Conservation (phyloP, 2,888 invertebrate genomes). For the Rhagonycha lutea region DNA sequence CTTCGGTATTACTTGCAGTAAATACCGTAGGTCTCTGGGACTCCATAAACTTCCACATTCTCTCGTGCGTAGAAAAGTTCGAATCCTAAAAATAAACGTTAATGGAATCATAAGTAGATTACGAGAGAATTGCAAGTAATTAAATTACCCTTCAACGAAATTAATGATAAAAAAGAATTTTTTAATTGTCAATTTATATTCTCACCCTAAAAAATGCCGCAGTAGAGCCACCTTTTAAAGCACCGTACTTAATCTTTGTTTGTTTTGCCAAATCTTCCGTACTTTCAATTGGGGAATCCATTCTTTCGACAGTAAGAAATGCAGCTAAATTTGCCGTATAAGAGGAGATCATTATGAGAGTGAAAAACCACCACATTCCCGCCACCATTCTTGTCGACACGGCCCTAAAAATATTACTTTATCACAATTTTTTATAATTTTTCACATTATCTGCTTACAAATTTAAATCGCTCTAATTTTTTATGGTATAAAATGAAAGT, state of each 20-base stretch:
- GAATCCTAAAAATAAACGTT: constrained; percentile 70
- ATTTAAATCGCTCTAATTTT: not conserved
- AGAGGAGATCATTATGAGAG: constrained; percentile 93
- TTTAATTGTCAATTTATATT: not conserved
- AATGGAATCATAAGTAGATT: constrained; percentile 7
- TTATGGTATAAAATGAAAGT: not conserved
- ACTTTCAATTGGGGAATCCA: constrained; percentile 93
- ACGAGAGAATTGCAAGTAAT: not conserved
- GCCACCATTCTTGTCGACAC: constrained; percentile 88
- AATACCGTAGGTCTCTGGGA: constrained; percentile 87
- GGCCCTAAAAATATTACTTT: constrained; percentile 61
- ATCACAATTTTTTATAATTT: not conserved
- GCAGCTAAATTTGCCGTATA: constrained; percentile 96
- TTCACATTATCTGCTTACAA: not conserved
- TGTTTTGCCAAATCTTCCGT: constrained; percentile 96
- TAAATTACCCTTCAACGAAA: not conserved
- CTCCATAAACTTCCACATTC: constrained; percentile 96
- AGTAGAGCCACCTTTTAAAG: constrained; percentile 90
- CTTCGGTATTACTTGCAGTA: constrained; percentile 83
- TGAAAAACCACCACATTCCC: constrained; percentile 96
- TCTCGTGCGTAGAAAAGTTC: constrained; percentile 89
- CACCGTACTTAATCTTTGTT: constrained; percentile 96
- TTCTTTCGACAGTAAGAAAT: constrained; percentile 88
- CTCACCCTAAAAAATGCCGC: constrained; percentile 91
- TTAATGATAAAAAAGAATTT: not conserved